phyloP scores from a whole-genome alignment of 1,140 invertebrate genomes.

The Trinorchestia longiramus region DNA sequence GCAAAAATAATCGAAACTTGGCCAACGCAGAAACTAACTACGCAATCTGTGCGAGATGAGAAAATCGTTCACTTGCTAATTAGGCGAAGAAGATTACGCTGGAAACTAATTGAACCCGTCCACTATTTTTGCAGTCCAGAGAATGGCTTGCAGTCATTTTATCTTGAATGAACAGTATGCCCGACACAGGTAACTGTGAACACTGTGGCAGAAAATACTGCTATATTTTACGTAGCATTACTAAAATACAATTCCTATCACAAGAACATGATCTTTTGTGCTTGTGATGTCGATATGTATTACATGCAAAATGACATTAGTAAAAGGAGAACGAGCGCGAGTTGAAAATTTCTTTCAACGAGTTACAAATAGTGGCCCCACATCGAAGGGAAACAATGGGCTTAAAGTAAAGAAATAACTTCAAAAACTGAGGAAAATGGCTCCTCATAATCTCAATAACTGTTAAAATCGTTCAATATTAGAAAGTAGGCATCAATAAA shows the following conservation, averaged over 20 bases:
- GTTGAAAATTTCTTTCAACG: too few relatives aligned
- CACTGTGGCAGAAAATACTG: background rate
- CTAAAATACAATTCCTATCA: background rate
- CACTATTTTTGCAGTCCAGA: background rate
- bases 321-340: too few relatives aligned
- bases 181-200: background rate
- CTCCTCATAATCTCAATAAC: too few relatives aligned
- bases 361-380: too few relatives aligned
- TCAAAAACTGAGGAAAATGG: too few relatives aligned
- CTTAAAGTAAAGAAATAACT: too few relatives aligned
- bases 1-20: background rate
- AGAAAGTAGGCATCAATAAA: too few relatives aligned
- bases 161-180: background rate
- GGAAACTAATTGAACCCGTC: background rate
- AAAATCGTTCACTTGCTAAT: conserved; percentile 40
- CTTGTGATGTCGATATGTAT: too few relatives aligned
- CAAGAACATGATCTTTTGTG: too few relatives aligned
- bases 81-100: conserved; percentile 8
- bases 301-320: too few relatives aligned
- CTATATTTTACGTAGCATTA: background rate
- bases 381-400: too few relatives aligned
- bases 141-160: background rate
- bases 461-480: too few relatives aligned
- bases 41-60: background rate
- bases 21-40: background rate